Evolutionary conservation across 2,888 invertebrate genomes (phyloP), one percentile per base, ranked within the genome.

Genomic region (Pristionchus japonicus): DNA sequence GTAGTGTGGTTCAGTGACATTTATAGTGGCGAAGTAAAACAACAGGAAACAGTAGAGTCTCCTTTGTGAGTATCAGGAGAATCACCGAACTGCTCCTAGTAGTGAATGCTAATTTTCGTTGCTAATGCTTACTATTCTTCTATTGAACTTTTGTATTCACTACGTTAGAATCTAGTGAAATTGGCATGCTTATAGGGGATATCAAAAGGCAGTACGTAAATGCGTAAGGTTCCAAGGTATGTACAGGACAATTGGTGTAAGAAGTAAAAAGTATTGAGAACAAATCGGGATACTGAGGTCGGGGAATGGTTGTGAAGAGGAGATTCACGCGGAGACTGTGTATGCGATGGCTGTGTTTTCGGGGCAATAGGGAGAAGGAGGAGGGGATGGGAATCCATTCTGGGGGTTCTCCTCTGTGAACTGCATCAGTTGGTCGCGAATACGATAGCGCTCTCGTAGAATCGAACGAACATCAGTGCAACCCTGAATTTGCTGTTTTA

Each of bases 401-500:
- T 86, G 88, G 82, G 90, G 83, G 84, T 86, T 77, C 83, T 85
- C 83, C 82, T 83, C 57, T 27, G 87, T 80, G 49, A 67, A 70
- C 67, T 52, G 49, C 64, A 70, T 70, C 7, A 86, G 86, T 34
- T 86, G 86, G 94, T 97, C 97, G 95, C 97, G 97, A 15, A 98
- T 96, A 94, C 97, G 97, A 95, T 97, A 98, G 94, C 97, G 97
- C 93, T 97, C 97, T 89, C 97, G 96, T 92, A 98, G 97, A 95
- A 97, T 97, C 3, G 98, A 98, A 90, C 98, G 96, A 0, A 98
- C 98, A 95, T 98, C 98, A 3, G 37, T 13, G 95, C 97, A 97
- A 94, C 97, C 97, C 86, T 96, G 96, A 92, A 34, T 47, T 9
- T 31, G 7, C 49, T 2, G 34, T 70, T 70, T 49, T 13, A 31